Evolutionary conservation across 2,113 vertebrate genomes (phyloP).

Genomic region (Eudyptes chrysolophus): DNA sequence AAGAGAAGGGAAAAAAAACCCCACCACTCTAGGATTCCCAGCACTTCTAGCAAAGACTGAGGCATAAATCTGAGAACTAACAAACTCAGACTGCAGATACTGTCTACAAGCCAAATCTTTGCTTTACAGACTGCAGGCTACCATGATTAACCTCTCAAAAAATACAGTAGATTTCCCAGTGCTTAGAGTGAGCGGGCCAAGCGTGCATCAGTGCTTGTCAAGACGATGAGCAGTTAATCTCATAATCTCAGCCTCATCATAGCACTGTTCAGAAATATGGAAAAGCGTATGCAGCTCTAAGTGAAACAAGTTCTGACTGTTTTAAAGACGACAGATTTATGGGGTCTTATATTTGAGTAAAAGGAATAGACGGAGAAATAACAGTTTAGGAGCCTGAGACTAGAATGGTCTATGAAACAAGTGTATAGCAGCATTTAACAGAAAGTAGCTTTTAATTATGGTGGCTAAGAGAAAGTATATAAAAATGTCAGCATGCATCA

Average conservation of each 20-base stretch:
- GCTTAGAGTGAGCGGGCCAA: not conserved
- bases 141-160: not conserved
- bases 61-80: not conserved
- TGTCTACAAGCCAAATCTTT: not conserved
- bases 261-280: not conserved
- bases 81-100: not conserved
- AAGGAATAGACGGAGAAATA: not conserved
- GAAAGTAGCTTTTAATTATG: conserved; percentile 20
- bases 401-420: conserved; percentile 16
- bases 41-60: not conserved
- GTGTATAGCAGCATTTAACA: not conserved
- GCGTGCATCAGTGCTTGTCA: not conserved
- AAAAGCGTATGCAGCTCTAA: not conserved
- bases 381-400: not conserved
- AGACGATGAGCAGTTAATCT: not conserved
- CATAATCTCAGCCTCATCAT: not conserved
- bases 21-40: not conserved
- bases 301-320: not conserved
- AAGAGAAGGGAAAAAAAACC: fast-evolving
- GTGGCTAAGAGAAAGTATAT: not conserved
- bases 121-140: not conserved
- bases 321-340: conserved; percentile 29
- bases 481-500: conserved; percentile 4
- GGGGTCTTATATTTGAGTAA: not conserved
- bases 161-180: not conserved